Evolutionary conservation across 2,888 invertebrate genomes (phyloP), one percentile per base, ranked within the genome.

Genomic region (Amphipoea lucens): DNA sequence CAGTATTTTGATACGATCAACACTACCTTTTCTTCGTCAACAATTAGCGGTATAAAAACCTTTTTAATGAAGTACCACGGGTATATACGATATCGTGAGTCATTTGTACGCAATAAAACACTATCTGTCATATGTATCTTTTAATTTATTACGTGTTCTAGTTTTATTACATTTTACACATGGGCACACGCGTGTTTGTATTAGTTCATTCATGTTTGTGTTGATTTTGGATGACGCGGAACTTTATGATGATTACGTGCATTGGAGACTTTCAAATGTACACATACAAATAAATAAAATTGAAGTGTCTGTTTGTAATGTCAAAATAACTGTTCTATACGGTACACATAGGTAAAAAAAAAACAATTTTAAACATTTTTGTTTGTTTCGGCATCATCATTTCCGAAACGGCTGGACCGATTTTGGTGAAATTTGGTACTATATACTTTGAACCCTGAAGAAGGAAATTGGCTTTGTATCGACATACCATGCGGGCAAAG

Each of bases 91-190:
- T 84, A 82, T 73, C 87, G 84, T 90, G 89, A 90, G 84, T 86
- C 87, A 90, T 91, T 91, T 89, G 89, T 89, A 90, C 87, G 81
- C 86, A 88, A 89, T 90, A 90, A 91, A 91, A 90, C 85, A 87
- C 87, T 90, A 91, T 92, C 91, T 88, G 74, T 76, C 77, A 70
- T 83, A 79, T 88, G 90, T 90, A 92, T 90, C 90, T 82, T 90
- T 88, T 88, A 91, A 91, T 91, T 91, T 90, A 89, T 90, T 88
- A 87, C 84, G 68, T 85, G 86, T 83, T 78, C 81, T 68, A 60
- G 60, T 71, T 81, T 74, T 78, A 80, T 70, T 40, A 48, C 74
- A 73, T 75, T 83, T 77, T 83, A 54, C 76, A 76, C 60, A 62
- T n/a, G 74, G 40, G n/a, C 29, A 11, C 70, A n/a, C 23, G 40